Evolutionary conservation across 2,797 vertebrate genomes (phyloP), one percentile per base, ranked within the genome.

Genomic region (Phataginus tetradactyla): DNA sequence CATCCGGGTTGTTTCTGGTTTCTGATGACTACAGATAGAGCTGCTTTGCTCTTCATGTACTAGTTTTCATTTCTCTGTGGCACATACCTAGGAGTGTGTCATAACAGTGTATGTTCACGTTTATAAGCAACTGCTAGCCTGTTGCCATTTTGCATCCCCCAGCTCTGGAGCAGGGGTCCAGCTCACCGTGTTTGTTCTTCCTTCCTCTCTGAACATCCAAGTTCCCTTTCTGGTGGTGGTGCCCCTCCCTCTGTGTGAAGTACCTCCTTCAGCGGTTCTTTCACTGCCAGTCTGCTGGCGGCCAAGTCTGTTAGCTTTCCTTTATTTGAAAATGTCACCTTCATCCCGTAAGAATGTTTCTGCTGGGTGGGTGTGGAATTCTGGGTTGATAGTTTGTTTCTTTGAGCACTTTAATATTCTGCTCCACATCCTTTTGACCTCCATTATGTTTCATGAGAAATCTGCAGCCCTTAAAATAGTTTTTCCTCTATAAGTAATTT

Each of bases 371-470:
- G 39, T 66, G 29, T 61, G 23, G 34, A 68, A 53, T 59, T 85
- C 72, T 71, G 57, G 21, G 49, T 37, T 59, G 42, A 15, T 27
- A 59, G 12, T 32, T 14, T 55, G 49, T 59, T 74, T 89, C n/a
- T 68, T 18, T 25, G 45, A 61, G 13, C 27, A 14, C 51, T 80
- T 64, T 29, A 45, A 37, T 66, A 39, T 53, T 63, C 51, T 79
- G 27, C 68, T n/a, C 21, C 49, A 42, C 6, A 3, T 80, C 14
- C 27, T 92, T 83, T 39, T 72, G 68, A 77, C 66, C 11, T 27
- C 77, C 42, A 9, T 95, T 81, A 42, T 86, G 92, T 86, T 81
- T 85, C 55, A 45, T 51, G 57, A 77, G 85, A 86, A 92, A 90
- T 88, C 55, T 85, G 51, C 25, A 61, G 66, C 53, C n/a, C 57